Percentiles rank a stretch among this genome's conserved stretches.
Conservation (phyloP, 2,113 vertebrate genomes). For the Misgurnus anguillicaudatus region DNA sequence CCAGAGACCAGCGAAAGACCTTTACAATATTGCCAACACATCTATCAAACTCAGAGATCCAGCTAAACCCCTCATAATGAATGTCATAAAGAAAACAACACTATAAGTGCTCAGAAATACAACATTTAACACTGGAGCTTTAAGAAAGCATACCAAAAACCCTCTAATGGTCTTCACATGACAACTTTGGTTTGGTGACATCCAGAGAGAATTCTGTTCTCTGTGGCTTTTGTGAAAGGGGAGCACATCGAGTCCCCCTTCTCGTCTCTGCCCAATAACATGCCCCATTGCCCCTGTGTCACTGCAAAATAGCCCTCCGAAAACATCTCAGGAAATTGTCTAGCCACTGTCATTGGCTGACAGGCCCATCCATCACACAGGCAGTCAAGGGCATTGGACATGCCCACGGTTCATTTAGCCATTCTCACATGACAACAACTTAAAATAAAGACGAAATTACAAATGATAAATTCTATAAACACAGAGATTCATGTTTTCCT, state of each 20-base stretch:
- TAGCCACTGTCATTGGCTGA: constrained; percentile 57
- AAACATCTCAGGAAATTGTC: constrained; percentile 56
- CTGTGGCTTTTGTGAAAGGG: constrained; percentile 16
- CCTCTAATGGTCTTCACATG: not conserved
- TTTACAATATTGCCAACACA: constrained; percentile 9
- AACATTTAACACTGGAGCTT: constrained; percentile 14
- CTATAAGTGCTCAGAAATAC: not conserved
- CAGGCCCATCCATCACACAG: constrained; percentile 55
- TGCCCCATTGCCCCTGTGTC: constrained; percentile 58
- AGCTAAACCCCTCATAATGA: constrained; percentile 20
- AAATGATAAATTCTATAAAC: constrained; percentile 13
- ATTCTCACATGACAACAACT: constrained; percentile 16
- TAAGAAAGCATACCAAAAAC: constrained; percentile 17
- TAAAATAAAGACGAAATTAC: constrained; percentile 20
- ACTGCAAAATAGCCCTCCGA: constrained; percentile 56
- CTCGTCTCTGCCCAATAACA: constrained; percentile 53
- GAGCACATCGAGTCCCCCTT: constrained; percentile 21
- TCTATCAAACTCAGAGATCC: constrained; percentile 27
- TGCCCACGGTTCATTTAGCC: constrained; percentile 47
- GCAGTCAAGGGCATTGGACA: constrained; percentile 47
- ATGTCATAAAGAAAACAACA: constrained; percentile 9
- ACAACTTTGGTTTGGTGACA: not conserved
- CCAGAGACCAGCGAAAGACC: constrained; percentile 15
- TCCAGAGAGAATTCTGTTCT: constrained; percentile 18
- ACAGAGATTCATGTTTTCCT: constrained; percentile 2